Percentiles rank a stretch among this genome's conserved stretches.
Conservation (phyloP, 2,797 vertebrate genomes). For the Jordanella pulchra region DNA sequence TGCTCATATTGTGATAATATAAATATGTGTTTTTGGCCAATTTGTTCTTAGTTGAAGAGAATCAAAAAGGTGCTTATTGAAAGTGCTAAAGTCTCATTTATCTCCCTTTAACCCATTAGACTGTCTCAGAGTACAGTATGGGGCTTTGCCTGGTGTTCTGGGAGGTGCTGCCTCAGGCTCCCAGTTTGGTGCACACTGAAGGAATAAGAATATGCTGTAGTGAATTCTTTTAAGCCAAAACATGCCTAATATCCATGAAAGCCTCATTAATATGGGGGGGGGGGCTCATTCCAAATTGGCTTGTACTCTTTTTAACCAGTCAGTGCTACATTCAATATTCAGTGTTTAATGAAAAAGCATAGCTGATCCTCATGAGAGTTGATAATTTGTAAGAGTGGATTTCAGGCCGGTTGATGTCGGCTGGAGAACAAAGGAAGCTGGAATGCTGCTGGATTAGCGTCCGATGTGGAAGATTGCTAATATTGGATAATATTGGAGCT, state of each 20-base stretch:
- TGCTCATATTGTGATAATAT: slow-evolving; percentile 24
- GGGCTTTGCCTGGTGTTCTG: slow-evolving; percentile 5
- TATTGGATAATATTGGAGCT: no score
- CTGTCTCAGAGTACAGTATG: slow-evolving; percentile 26
- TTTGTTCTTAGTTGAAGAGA: slow-evolving; percentile 37
- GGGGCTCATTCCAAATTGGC: slow-evolving; percentile 48
- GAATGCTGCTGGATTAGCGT: slow-evolving; percentile 17
- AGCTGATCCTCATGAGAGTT: slow-evolving; percentile 40
- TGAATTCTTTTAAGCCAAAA: slow-evolving; percentile 38
- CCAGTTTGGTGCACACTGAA: slow-evolving; percentile 35
- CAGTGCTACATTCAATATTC: slow-evolving; percentile 34
- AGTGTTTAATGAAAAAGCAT: slow-evolving; percentile 35
- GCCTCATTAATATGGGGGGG: slow-evolving; percentile 47
- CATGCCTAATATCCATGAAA: slow-evolving; percentile 51
- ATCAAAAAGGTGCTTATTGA: slow-evolving; percentile 22
- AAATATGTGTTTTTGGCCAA: slow-evolving; percentile 13
- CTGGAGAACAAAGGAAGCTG: slow-evolving; percentile 45
- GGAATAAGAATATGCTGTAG: slow-evolving; percentile 50
- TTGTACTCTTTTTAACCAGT: slow-evolving; percentile 42
- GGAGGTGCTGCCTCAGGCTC: slow-evolving; percentile 46
- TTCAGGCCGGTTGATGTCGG: slow-evolving; percentile 27
- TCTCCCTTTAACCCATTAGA: slow-evolving; percentile 21
- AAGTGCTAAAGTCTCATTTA: slow-evolving; percentile 38
- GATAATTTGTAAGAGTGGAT: slow-evolving; percentile 44
- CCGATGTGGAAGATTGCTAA: slow-evolving; percentile 24